Percentiles rank a stretch among this genome's conserved stretches.
Evolutionary conservation across 2,113 vertebrate species (phyloP).

Genomic region (Cynopterus brachyotis): DNA sequence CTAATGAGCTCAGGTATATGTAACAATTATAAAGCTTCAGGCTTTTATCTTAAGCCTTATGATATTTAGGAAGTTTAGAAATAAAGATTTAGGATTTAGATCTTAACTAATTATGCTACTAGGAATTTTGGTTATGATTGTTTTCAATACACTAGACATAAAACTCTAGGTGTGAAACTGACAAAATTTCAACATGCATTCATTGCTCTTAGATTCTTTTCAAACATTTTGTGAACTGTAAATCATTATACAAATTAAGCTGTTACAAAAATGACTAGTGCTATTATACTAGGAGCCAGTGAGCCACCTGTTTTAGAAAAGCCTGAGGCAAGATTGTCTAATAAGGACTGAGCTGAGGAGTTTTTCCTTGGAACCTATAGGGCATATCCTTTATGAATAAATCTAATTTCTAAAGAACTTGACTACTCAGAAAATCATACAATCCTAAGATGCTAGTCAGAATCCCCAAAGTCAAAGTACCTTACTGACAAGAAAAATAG

Average conservation of each 20-base stretch:
- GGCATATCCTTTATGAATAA: not conserved
- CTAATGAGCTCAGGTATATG: not conserved
- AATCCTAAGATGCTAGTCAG: not conserved
- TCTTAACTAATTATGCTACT: not conserved
- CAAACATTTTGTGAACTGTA: not conserved
- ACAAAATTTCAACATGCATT: not conserved
- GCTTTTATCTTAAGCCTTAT: not conserved
- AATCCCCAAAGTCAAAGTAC: not conserved
- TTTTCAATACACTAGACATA: not conserved
- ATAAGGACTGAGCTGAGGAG: not conserved
- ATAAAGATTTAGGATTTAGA: not conserved
- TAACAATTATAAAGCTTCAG: not conserved
- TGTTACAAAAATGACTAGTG: not conserved
- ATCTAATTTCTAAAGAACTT: not conserved
- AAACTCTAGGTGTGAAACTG: not conserved
- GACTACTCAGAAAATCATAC: not conserved
- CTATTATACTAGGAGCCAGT: not conserved
- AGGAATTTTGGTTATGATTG: not conserved
- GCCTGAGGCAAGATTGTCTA: not conserved
- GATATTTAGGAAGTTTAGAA: not conserved
- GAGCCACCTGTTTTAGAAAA: slow-evolving; percentile 3
- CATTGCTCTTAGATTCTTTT: not conserved
- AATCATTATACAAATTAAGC: not conserved
- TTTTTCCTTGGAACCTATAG: not conserved
- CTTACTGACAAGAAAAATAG: not conserved